Base-by-base conservation (phyloP, 1,140 invertebrate species). In the Hormaphis cornu region DNA sequence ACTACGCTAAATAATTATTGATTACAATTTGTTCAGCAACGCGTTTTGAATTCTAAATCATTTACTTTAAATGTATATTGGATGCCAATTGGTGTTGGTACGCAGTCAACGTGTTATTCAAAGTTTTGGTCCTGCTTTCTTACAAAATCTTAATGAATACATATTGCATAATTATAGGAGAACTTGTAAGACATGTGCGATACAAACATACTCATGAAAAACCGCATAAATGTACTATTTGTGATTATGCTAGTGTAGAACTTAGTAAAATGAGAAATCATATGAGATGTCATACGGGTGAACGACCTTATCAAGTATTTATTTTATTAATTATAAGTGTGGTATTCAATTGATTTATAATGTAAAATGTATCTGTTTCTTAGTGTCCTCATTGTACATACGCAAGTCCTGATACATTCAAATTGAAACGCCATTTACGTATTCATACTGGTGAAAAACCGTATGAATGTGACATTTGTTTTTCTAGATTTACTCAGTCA, bases 381-480 rank as follows among this genome's bases (percentile, higher is more conserved):
- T 76, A 92, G 85, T 98, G 95, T 78, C 90, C 91, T 0, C 91
- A 97, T 79, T 98, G 95, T 81, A 95, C 92, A 3, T 98, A 98
- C 76, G 95, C 95, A 18, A 96, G 92, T 76, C 95, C 95, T 6
- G 95, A 98, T 79, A 97, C 95, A 14, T 98, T 97, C 78, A 98
- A 98, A 80, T 80, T 98, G 76, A 93, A 95, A 77, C 89, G 95
- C 33, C 95, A 98, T 78, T 82, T 95, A 73, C 87, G 95, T 46
- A 97, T 94, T 16, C 95, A 98, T 75, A 97, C 95, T 0, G 95
- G 95, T 1, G 92, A 95, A 75, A 89, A 91, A 72, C 94, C 93
- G 0, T 95, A 95, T 77, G 90, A 95, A 76, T 98, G 95, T 80
- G 92, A 93, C 72, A 85, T 89, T 72, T 98, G 95, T 80, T 86